Evolutionary conservation across 2,113 vertebrate species (phyloP).

Genomic region (Epinephelus fuscoguttatus): DNA sequence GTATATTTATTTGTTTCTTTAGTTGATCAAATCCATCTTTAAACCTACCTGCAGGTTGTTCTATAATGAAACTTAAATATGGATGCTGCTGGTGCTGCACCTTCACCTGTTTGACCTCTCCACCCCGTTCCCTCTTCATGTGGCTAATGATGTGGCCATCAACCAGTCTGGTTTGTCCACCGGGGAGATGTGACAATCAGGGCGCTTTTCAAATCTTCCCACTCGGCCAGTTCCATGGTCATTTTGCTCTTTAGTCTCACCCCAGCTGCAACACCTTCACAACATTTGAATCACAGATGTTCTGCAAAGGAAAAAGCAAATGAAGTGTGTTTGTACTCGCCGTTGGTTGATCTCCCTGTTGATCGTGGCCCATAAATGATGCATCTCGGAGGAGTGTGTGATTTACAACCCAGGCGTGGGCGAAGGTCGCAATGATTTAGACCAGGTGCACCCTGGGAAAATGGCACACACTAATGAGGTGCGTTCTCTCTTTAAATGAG

Average conservation of each 20-base stretch:
- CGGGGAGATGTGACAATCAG: conserved; percentile 24
- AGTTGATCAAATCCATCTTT: neutral
- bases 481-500: conserved; percentile 71
- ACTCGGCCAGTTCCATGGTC: conserved; percentile 39
- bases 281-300: neutral
- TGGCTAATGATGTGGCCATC: conserved; percentile 72
- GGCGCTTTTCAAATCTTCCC: conserved; percentile 29
- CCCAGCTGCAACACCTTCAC: neutral
- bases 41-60: neutral
- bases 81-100: conserved; percentile 23
- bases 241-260: conserved; percentile 15
- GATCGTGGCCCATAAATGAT: conserved; percentile 59
- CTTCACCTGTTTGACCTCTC: conserved; percentile 36
- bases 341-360: conserved; percentile 10
- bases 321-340: conserved; percentile 13
- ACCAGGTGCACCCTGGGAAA: conserved; percentile 76
- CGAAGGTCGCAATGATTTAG: conserved; percentile 62
- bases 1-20: neutral
- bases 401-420: conserved; percentile 65
- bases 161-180: conserved; percentile 32
- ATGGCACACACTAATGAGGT: conserved; percentile 78
- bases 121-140: conserved; percentile 34
- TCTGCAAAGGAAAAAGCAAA: conserved; percentile 45
- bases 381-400: conserved; percentile 60
- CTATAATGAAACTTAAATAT: conserved; percentile 8